Evolutionary conservation across 2,888 invertebrate species (phyloP), one percentile per base, ranked within the genome.

Genomic region (Ectemnius cavifrons): DNA sequence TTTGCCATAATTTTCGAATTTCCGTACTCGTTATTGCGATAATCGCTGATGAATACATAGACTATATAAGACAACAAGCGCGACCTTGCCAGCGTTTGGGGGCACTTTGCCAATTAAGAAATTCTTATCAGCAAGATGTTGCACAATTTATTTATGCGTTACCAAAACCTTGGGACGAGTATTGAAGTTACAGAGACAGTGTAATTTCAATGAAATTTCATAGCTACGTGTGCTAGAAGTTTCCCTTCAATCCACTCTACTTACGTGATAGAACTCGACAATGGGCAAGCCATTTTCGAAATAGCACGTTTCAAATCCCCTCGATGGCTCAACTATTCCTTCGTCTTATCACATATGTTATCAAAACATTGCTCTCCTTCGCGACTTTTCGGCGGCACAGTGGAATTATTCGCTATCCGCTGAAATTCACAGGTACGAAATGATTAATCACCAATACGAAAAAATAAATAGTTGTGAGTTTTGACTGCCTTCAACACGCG

Each of bases 261-360:
- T 82, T 73, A 82, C 82, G 63, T n/a, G 58, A 75, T 58, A 45
- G 37, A 58, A 13, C 18, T 63, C 11, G 81, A 77, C 20, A 77
- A 49, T 4, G 82, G 83, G 2, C 82, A 82, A 18, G 83, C 81
- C 82, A 82, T 82, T 23, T 16, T 47, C 52, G 23, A 18, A 18
- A 37, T 52, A 16, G 52, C 52, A 52, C 52, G 5, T 14, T 52
- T 52, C 16, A 5, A 52, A 52, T 52, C 52, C 59, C 20, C 28
- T 59, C 59, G 59, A 20, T 59, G 11, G 28, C 4, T 16, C 18
- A n/a, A 59, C 20, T 27, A 16, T 27, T 16, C 59, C 20, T 20
- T 59, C 59, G 3, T n/a, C 18, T 59, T 14, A n/a, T 16, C 18
- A n/a, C 14, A 16, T 27, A 20, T 27, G 28, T 16, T 27, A 59